Base-by-base conservation (phyloP, 2,113 vertebrate species). In the Larimichthys polyactis region DNA sequence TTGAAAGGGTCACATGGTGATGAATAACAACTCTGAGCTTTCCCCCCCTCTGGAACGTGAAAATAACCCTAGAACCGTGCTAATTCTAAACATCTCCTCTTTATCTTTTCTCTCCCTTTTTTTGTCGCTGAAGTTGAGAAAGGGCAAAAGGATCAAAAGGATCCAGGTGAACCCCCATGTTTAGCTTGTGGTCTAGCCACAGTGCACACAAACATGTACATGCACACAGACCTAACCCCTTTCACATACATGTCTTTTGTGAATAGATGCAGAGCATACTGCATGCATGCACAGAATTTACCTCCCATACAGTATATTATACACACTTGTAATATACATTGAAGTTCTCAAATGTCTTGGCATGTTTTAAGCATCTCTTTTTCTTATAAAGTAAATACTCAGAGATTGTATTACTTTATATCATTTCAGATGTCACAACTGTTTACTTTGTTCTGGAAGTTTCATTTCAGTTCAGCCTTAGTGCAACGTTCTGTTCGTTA, bases 81-180 rank as follows among this genome's bases (percentile, higher is more conserved):
- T 96, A 96, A 96, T 97, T 82, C 90, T 94, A 88, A 96, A 96
- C 96, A 96, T 97, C 95, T 97, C 95, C 96, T 97, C 94, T 97
- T 96, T 91, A 93, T 93, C 93, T 92, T 84, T 95, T 97, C 96
- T 97, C 96, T 97, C 85, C 78, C 82, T 68, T 86, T 92, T 92
- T 69, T 69, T 93, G 89, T 93, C 94, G 97, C 96, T 97, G 96
- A 98, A 97, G 98, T 98, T 98, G 98, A 96, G 93, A 96, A 96
- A 95, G 92, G 94, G 91, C 93, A 95, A 94, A 96, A 95, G 96
- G 99, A 99, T 54, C 97, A 97, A 96, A 94, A 97, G 96, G 99
- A 99, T 55, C 97, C 98, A 99, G 98, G 98, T 99, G 98, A 99
- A 99, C 95, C 36, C 36, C 95, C 95, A 95, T 97, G 96, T 98